phyloP scores from a whole-genome alignment of 2,797 vertebrate genomes.

The Falco naumanni region DNA sequence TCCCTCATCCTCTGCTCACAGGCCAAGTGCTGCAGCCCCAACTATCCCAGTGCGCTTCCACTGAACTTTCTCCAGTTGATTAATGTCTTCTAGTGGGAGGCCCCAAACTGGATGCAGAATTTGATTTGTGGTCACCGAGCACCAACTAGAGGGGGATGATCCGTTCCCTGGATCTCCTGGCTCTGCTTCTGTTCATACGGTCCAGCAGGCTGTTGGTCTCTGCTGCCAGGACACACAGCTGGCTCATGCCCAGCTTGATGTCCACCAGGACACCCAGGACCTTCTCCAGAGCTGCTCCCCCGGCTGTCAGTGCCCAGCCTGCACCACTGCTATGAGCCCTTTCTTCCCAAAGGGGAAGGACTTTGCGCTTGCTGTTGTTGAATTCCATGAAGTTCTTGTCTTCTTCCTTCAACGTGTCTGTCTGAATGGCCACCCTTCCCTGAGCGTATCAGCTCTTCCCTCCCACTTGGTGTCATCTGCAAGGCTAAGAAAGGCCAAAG shows the following conservation, averaged over 20 bases:
- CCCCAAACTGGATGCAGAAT: neutral
- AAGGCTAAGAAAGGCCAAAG: neutral
- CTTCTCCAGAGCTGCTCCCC: neutral
- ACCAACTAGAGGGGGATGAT: neutral
- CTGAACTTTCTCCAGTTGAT: neutral
- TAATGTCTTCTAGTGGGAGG: neutral
- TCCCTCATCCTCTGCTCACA: neutral
- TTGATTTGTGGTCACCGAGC: neutral
- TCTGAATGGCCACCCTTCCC: neutral
- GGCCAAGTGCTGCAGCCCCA: neutral
- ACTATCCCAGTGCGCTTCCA: neutral
- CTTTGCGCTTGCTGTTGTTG: neutral
- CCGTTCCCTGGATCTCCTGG: neutral
- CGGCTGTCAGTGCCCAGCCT: neutral
- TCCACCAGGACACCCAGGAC: neutral
- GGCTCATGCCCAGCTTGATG: neutral
- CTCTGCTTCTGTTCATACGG: neutral
- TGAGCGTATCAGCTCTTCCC: neutral
- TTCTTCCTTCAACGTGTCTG: neutral
- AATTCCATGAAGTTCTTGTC: neutral
- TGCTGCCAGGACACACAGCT: neutral
- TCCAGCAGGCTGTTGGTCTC: neutral
- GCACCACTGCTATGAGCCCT: neutral
- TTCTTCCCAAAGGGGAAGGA: neutral
- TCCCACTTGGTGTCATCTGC: neutral